Base-by-base conservation (phyloP, 1,140 invertebrate species). In the Acromyrmex echinatior region DNA sequence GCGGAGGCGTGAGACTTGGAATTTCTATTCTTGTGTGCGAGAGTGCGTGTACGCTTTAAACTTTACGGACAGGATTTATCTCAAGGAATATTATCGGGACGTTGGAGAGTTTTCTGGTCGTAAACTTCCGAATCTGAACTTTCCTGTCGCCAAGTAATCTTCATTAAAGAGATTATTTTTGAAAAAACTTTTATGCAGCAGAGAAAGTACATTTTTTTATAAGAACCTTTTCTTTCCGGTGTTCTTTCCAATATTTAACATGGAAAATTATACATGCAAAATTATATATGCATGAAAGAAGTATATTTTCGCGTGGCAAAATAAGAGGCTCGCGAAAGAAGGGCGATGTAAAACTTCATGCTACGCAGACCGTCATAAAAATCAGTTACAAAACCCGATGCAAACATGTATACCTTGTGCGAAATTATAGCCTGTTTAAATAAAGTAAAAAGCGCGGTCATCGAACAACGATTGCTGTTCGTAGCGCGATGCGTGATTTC, bases 1-100 rank as follows among this genome's bases (percentile, higher is more conserved):
- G 86, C 60, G 78, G 87, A 89, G 89, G 86, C 89, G 90, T 88
- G 90, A 86, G 84, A 84, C 78, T 62, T 70, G 73, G 45, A 81
- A 80, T 71, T 74, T 49, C 25, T 66, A 60, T 88, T 56, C 51
- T 53, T n/a, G 82, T n/a, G 28, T 12, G 66, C 70, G 49, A 39
- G 45, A 71, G 53, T 45, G 39, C 63, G 82, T 51, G 14, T 51
- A 51, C 51, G 65, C 35, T 49, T 87, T 86, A 87, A 90, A 77
- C 87, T 49, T 60, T 39, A 51, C 35, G 45, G 39, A 25, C 66
- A 10, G 71, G 68, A 90, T 91, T 91, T 90, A 90, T 91, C 73
- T 65, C 25, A 56, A 31, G 28, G 62, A 70, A 70, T 62, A 86
- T 90, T 90, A 85, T 90, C 86, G 10, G 28, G 5, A 90, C 65